Evolutionary conservation across 2,113 vertebrate genomes (phyloP), one percentile per base, ranked within the genome.

Genomic region (Abramis brama): DNA sequence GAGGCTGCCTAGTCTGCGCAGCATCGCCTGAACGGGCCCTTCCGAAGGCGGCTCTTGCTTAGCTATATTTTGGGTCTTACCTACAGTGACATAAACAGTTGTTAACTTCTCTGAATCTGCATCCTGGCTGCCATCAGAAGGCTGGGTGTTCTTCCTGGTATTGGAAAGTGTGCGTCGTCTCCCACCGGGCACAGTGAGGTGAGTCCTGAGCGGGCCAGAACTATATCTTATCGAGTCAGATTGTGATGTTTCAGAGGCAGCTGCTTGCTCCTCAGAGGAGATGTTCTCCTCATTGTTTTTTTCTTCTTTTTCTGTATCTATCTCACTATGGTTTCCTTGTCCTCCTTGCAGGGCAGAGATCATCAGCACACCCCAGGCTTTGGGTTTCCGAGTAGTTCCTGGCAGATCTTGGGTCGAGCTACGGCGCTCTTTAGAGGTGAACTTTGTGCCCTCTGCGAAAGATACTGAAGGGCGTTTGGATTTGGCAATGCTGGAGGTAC

Each of bases 361-460:
- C 92, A 96, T 95, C 85, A 94, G 78, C 1, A 92, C 88, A 1
- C 95, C 95, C 94, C 96, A 94, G 0, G 90, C 86, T 89, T 97
- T 97, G 39, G 96, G 90, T 91, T 98, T 99, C 87, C 94, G 55
- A 0, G 89, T 23, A 0, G 92, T 89, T 79, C 92, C 91, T 25
- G 92, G 87, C 1, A 92, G 90, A 47, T 99, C 97, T 5, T 93
- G 93, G 76, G 88, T 89, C 0, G 96, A 96, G 76, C 95, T 93
- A 8, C 91, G 91, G 27, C 90, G 84, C 80, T 94, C 94, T 85
- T 96, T 96, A 0, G 95, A 90, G 39, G 90, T 94, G 68, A 99
- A 99, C 86, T 96, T 97, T 0, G 98, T 99, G 15, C 98, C 98
- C 90, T 99, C 97, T 0, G 98, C 97, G 17, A 99, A 99, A 47